Conservation (phyloP, 2,888 invertebrate species). For the Hipparchia sbordonii region DNA sequence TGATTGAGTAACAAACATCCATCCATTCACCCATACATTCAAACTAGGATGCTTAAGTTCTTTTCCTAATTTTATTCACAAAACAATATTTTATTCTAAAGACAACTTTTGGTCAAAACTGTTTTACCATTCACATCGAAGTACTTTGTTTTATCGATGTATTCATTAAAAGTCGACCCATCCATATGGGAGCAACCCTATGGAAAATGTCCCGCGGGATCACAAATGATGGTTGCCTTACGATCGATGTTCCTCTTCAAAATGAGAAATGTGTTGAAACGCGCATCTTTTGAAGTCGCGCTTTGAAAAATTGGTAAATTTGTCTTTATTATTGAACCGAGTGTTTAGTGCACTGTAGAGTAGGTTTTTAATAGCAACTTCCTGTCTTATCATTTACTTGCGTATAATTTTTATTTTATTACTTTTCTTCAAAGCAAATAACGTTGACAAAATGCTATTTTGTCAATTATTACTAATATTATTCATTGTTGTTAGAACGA, state of each 20-base stretch:
- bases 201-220: slow-evolving; percentile 48
- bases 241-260: slow-evolving; percentile 42
- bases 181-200: neutral
- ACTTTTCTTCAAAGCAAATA: no score
- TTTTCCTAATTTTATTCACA: no score
- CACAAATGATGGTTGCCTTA: slow-evolving; percentile 49
- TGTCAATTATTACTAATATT: no score
- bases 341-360: neutral
- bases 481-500: no score
- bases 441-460: no score
- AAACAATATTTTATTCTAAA: no score
- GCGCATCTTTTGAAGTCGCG: slow-evolving; percentile 44
- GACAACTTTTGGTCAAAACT: neutral
- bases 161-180: neutral
- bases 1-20: no score
- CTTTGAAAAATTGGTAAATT: slow-evolving; percentile 47
- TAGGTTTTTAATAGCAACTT: neutral
- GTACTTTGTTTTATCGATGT: neutral
- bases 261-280: slow-evolving; percentile 44
- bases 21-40: no score
- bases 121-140: neutral
- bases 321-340: slow-evolving; percentile 34
- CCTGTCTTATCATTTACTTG: neutral
- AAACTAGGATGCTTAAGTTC: no score
- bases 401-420: no score